Percentiles rank a stretch among this genome's conserved stretches.
Conservation (phyloP, 2,113 vertebrate species). For the Menura novaehollandiae region DNA sequence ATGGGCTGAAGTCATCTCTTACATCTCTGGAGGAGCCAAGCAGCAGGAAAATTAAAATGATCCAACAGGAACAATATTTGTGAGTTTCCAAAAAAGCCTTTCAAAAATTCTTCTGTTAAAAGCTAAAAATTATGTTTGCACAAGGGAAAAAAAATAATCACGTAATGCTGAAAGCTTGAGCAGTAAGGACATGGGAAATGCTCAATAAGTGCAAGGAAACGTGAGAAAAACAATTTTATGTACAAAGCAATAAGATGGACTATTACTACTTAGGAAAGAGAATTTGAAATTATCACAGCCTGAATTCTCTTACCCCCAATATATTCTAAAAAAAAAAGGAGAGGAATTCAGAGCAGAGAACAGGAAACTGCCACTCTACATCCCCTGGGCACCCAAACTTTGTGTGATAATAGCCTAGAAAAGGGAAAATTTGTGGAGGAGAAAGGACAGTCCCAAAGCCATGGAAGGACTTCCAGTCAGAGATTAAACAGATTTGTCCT, state of each 20-base stretch:
- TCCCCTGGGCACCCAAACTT: not conserved
- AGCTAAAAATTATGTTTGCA: not conserved
- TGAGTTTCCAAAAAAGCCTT: not conserved
- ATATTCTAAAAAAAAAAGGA: not conserved
- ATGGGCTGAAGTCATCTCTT: not conserved
- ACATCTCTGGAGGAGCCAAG: not conserved
- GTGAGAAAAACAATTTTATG: not conserved
- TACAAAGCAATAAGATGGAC: not conserved
- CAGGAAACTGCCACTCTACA: not conserved
- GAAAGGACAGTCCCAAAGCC: not conserved
- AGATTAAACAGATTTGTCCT: not conserved
- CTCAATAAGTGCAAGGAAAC: not conserved
- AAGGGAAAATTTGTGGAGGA: not conserved
- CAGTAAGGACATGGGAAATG: not conserved
- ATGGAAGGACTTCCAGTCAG: fast-evolving
- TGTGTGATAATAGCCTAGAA: not conserved
- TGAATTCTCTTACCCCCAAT: not conserved
- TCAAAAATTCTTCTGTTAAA: not conserved
- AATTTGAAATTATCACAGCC: not conserved
- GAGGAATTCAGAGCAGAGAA: not conserved
- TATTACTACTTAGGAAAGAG: not conserved
- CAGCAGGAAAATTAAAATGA: not conserved
- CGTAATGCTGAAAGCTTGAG: not conserved
- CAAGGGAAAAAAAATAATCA: not conserved
- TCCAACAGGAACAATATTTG: not conserved